Conservation (phyloP, 2,888 invertebrate genomes). For the Drosophila nigricruria region DNA sequence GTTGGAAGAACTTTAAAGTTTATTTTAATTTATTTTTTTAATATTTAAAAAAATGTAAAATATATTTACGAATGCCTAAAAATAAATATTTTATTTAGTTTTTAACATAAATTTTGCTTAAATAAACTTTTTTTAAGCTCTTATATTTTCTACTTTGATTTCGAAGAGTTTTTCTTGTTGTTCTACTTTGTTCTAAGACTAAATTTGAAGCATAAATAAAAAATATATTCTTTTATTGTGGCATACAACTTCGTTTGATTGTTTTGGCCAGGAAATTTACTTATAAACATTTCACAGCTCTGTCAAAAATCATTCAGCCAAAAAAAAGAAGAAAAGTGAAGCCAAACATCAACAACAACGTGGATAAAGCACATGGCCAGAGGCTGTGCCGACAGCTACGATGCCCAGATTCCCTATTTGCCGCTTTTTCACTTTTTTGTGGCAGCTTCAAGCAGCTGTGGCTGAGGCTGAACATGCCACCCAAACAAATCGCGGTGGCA, state of each 20-base stretch:
- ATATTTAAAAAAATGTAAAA: not conserved
- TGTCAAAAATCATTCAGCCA: slow-evolving; percentile 62
- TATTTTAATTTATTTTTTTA: not conserved
- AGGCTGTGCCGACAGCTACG: slow-evolving; percentile 45
- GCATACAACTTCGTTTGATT: slow-evolving; percentile 2
- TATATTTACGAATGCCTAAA: not conserved
- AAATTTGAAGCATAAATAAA: not conserved
- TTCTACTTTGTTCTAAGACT: not conserved
- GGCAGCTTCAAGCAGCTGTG: slow-evolving; percentile 56
- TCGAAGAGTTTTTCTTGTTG: not conserved
- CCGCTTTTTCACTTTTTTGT: slow-evolving; percentile 9
- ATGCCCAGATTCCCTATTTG: slow-evolving; percentile 25
- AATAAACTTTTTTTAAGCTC: not conserved
- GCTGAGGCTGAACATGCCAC: slow-evolving; percentile 68
- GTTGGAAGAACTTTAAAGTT: not conserved
- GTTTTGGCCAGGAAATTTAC: slow-evolving; percentile 38
- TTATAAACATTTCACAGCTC: slow-evolving; percentile 70
- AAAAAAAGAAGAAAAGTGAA: slow-evolving; percentile 5
- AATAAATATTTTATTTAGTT: not conserved
- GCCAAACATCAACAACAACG: slow-evolving; percentile 18
- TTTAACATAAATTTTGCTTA: not conserved
- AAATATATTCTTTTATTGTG: slow-evolving; percentile 1
- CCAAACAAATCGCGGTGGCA: slow-evolving; percentile 65
- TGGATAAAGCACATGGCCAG: slow-evolving; percentile 51
- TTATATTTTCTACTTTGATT: not conserved